Base-by-base conservation (phyloP, 1,140 invertebrate genomes). In the Phocides pigmalion region DNA sequence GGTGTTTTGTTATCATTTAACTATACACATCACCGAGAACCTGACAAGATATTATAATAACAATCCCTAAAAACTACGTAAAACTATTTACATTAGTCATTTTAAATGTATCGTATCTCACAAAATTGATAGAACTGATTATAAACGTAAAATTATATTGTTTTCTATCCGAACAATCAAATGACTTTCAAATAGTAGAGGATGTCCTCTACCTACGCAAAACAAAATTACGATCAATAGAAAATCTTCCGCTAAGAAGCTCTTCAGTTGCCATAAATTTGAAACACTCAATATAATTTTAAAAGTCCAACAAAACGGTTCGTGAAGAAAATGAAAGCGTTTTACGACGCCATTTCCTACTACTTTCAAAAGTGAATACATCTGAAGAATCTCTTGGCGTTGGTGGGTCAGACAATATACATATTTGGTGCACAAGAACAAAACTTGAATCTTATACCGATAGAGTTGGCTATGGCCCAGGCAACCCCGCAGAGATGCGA, bases 381-480 rank as follows among this genome's bases (percentile, higher is more conserved):
- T 32, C 8, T 15, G 19, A 32, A 50, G 25, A 32, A 32, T 12
- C 47, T 42, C 41, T 50, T 35, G 25, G 47, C 25, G 11, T 50
- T 19, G 15, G 41, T 19, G 41, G 6, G 46, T 15, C 11, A 50
- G 15, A 35, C 15, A 42, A 17, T 22, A 50, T 16, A 25, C 22
- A 50, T 50, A 16, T 50, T 32, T 4, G 25, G 25, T 32, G 47
- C 22, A 20, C 47, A 32, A 14, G 28, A 50, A 50, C 47, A 50
- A 16, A 50, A 17, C 25, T 50, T 4, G 22, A 50, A 35, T 69
- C 58, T 69, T 64, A 66, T 12, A 64, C 69, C 67, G 64, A 64
- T 73, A 68, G 54, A 82, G 72, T 82, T 85, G 84, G 84, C 81
- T 72, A 66, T 72, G 74, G 68, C 79, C 82, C 84, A 84, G 84